Evolutionary conservation across 1,140 invertebrate genomes (phyloP).

Genomic region (Doryteuthis pealeii): DNA sequence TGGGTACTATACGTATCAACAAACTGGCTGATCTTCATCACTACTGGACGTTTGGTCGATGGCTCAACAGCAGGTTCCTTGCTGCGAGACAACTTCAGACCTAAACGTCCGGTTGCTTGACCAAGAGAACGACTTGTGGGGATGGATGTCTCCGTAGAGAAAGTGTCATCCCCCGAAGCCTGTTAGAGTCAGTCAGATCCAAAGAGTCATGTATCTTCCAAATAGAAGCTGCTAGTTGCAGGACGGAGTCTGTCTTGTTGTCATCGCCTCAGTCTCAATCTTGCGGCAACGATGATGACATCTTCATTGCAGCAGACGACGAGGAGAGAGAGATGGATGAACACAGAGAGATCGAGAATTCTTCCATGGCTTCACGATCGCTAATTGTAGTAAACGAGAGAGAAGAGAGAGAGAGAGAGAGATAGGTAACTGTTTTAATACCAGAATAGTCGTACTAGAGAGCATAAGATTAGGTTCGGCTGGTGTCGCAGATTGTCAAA

Average conservation of each 20-base stretch:
- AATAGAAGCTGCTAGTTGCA: not conserved
- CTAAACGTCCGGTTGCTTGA: not conserved
- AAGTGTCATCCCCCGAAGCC: not conserved
- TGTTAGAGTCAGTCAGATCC: not conserved
- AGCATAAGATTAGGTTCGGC: no score
- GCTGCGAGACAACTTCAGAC: not conserved
- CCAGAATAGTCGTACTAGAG: no score
- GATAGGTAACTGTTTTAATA: no score
- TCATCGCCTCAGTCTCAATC: not conserved
- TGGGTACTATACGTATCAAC: not conserved
- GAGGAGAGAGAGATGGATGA: not conserved
- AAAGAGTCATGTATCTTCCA: not conserved
- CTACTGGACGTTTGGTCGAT: not conserved
- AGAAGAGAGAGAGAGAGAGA: no score
- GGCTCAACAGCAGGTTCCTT: not conserved
- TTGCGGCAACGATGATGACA: not conserved
- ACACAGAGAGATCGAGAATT: conserved; percentile 24
- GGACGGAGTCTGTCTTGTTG: not conserved
- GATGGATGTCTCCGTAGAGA: not conserved
- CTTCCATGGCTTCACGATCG: conserved; percentile 44
- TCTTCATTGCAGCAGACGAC: no score
- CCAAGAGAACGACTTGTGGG: not conserved
- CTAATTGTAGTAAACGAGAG: no score
- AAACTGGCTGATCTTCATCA: conserved; percentile 1
- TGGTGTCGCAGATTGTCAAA: no score